These are phyloP conservation scores for Corythoichthys haematopterus DNA, from an alignment of 2,113 vertebrate genomes.

Conservation along the genomic window DNA sequence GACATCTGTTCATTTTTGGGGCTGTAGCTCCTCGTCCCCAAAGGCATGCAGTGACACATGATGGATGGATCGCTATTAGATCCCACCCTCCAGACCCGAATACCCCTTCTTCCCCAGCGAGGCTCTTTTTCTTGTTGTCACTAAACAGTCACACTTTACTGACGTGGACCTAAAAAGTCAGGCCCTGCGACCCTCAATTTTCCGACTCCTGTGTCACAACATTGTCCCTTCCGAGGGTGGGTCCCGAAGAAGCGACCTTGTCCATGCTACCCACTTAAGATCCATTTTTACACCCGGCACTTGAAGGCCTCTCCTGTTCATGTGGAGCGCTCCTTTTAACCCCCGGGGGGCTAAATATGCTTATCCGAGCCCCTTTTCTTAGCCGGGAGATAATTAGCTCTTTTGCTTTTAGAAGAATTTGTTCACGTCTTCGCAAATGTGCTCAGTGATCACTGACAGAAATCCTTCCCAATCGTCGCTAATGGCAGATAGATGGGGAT, in stretches of 20 bases:
- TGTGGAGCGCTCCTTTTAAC: slow-evolving; percentile 66
- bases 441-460: slow-evolving; percentile 52
- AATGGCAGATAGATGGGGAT: slow-evolving; percentile 38
- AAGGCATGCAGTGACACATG: slow-evolving; percentile 55
- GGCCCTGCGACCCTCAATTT: slow-evolving; percentile 55
- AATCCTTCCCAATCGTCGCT: slow-evolving; percentile 46
- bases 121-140: slow-evolving; percentile 56
- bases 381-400: slow-evolving; percentile 62
- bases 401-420: slow-evolving; percentile 55
- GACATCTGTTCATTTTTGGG: slow-evolving; percentile 22
- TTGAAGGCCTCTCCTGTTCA: slow-evolving; percentile 56
- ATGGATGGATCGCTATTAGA: slow-evolving; percentile 56
- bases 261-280: slow-evolving; percentile 71
- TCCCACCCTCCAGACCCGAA: slow-evolving; percentile 31
- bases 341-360: slow-evolving; percentile 61
- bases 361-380: slow-evolving; percentile 71
- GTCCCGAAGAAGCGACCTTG: slow-evolving; percentile 53
- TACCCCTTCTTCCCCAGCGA: slow-evolving; percentile 28
- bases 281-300: slow-evolving; percentile 71
- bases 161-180: slow-evolving; percentile 52
- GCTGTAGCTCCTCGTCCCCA: slow-evolving; percentile 26
- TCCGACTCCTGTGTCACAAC: slow-evolving; percentile 41
- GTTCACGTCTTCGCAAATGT: slow-evolving; percentile 50
- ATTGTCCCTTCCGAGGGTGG: slow-evolving; percentile 54
- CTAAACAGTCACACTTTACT: slow-evolving; percentile 60